Base-by-base conservation (phyloP, 1,140 invertebrate species). In the Neelides sp. region DNA sequence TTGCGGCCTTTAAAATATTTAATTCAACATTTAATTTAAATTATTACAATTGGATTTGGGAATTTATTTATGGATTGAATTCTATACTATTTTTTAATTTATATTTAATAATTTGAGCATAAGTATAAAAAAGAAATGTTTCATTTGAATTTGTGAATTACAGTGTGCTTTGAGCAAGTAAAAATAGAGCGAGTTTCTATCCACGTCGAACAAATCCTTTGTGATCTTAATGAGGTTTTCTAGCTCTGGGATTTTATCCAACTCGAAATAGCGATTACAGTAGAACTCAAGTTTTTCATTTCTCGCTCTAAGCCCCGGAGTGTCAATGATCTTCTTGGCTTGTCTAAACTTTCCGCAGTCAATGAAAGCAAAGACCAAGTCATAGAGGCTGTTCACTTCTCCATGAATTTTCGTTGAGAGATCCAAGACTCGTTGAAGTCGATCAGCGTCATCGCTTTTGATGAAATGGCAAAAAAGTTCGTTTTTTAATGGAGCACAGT, bases 311-410 rank as follows among this genome's bases (percentile, higher is more conserved):
- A 83, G 63, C 4, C 81, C 82, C 1, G 81, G 82, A 1, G 80
- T 85, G 68, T 70, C 42, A 37, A 91, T 65, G 53, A 91, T 84
- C 64, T 84, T 85, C 36, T 78, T 70, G 1, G 85, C 85, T 65
- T 89, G 84, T 39, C 77, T 67, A 19, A 83, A 63, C 36, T 80
- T 70, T 1, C 80, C 81, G 59, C 79, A 82, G 62, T 87, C 83
- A 8, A 89, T 70, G 65, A 89, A 89, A 1, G 77, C 74, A 48
- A 85, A 74, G 3, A 85, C 80, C 41, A 91, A 69, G 64, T 88
- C 82, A 61, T 86, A 83, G 1, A 89, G 68, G 50, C 82, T 80
- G 61, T 86, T 85, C 17, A 82, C 75, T 69, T 89, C 83, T 5
- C 85, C 85, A 52, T 85, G 79, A 48, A 83, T 71, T 48, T 73